A percentile compares a stretch with the other conserved stretches of the same genome.
phyloP scores from a whole-genome alignment of 2,888 invertebrate species.

The Cantharis flavilabris region DNA sequence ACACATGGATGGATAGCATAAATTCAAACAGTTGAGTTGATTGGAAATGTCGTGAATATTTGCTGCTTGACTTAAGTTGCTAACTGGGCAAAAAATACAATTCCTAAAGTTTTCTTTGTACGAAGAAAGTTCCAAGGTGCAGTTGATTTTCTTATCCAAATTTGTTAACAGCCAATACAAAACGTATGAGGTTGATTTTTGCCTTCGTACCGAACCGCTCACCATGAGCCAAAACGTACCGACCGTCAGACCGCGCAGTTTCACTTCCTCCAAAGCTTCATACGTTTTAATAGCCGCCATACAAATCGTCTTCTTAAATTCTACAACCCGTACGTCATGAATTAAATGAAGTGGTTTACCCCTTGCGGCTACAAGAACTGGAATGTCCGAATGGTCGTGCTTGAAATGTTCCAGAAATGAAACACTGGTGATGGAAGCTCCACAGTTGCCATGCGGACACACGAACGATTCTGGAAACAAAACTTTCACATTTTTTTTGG shows the following conservation, averaged over 20 bases:
- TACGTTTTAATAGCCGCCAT: constrained; percentile 47
- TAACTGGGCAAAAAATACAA: constrained; percentile 47
- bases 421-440: constrained; percentile 47
- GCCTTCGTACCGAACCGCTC: constrained; percentile 42
- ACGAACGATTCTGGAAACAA: constrained; percentile 33
- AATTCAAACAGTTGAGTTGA: constrained; percentile 45
- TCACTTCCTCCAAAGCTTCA: constrained; percentile 23
- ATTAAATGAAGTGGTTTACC: constrained; percentile 43
- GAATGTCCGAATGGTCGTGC: constrained; percentile 49
- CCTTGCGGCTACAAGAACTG: constrained; percentile 39
- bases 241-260: constrained; percentile 4
- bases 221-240: constrained; percentile 53
- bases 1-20: constrained; percentile 43
- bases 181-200: constrained; percentile 39
- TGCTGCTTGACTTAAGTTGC: constrained; percentile 40
- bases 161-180: constrained; percentile 50
- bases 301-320: constrained; percentile 43
- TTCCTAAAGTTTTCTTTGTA: constrained; percentile 41
- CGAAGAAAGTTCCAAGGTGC: constrained; percentile 49
- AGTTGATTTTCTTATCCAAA: constrained; percentile 42
- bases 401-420: constrained; percentile 49
- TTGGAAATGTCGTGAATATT: constrained; percentile 39
- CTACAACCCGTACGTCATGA: constrained; percentile 42
- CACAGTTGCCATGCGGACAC: constrained; percentile 50
- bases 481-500: too few species aligned